Percentiles rank a stretch among this genome's conserved stretches.
phyloP scores from a whole-genome alignment of 2,888 invertebrate genomes.

The Nephrotoma flavescens region DNA sequence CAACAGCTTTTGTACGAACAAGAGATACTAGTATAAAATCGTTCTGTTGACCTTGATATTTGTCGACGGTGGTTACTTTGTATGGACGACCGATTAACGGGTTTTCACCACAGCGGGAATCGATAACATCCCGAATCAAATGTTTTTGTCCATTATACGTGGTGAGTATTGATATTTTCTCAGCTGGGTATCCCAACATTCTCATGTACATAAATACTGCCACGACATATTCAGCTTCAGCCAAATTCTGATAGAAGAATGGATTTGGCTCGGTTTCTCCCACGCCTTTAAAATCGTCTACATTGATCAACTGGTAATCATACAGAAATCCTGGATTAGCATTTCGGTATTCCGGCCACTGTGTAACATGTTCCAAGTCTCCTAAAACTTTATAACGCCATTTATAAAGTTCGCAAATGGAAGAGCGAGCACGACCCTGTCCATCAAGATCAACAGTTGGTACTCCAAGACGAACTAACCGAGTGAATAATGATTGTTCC shows the following conservation, averaged over 20 bases:
- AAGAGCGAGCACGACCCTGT: slow-evolving; percentile 80
- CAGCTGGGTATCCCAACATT: slow-evolving; percentile 88
- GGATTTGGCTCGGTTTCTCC: slow-evolving; percentile 98
- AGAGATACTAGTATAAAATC: slow-evolving; percentile 93
- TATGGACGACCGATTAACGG: slow-evolving; percentile 86
- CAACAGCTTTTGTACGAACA: slow-evolving; percentile 93
- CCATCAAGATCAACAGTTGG: slow-evolving; percentile 96
- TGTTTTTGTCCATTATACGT: slow-evolving; percentile 99
- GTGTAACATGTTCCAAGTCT: slow-evolving; percentile 78
- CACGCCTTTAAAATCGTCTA: slow-evolving; percentile 89
- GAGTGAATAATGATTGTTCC: slow-evolving; percentile 97
- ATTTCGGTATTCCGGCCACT: slow-evolving; percentile 66
- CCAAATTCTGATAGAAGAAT: slow-evolving; percentile 86
- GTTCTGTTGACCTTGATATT: slow-evolving; percentile 99
- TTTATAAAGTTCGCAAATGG: slow-evolving; percentile 85
- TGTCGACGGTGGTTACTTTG: slow-evolving; percentile 94
- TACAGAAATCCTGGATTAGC: slow-evolving; percentile 87
- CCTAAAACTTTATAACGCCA: slow-evolving; percentile 96
- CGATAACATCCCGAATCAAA: slow-evolving; percentile 88
- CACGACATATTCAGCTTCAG: slow-evolving; percentile 88
- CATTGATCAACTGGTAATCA: slow-evolving; percentile 93
- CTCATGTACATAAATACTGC: slow-evolving; percentile 98
- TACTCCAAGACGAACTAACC: slow-evolving; percentile 90
- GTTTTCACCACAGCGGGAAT: slow-evolving; percentile 84
- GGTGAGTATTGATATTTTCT: slow-evolving; percentile 92